Conservation (phyloP, 2,113 vertebrate genomes). For the Saguinus imperator region DNA sequence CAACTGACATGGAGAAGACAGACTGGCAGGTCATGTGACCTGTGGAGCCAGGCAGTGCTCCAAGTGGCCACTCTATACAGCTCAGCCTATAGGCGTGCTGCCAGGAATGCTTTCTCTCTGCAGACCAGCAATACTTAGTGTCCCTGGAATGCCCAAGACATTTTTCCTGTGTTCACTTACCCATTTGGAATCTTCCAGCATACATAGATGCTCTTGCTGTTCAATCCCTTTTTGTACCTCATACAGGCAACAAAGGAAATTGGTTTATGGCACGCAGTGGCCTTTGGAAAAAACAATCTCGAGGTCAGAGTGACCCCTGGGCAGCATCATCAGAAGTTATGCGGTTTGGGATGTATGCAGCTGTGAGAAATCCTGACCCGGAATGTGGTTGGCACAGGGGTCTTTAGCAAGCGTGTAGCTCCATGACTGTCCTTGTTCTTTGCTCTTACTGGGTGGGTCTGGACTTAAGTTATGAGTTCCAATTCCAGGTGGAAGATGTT, state of each 20-base stretch:
- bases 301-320: conserved; percentile 22
- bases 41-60: background rate
- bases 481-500: background rate
- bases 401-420: background rate
- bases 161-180: background rate
- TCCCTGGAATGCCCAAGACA: background rate
- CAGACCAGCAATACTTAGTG: background rate
- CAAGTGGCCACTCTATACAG: background rate
- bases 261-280: background rate
- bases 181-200: background rate
- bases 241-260: background rate
- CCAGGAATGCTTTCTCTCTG: background rate
- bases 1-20: background rate
- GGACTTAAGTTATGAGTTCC: background rate
- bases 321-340: background rate
- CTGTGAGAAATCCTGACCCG: background rate
- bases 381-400: background rate
- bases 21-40: fast-evolving
- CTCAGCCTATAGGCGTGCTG: background rate
- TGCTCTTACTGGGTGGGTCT: background rate
- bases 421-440: too few relatives aligned
- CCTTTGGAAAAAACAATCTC: background rate
- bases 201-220: background rate
- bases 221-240: background rate
- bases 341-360: background rate